Percentiles rank a stretch among this genome's conserved stretches.
Evolutionary conservation across 2,888 invertebrate genomes (phyloP).

Genomic region (Pseudococcus longispinus): DNA sequence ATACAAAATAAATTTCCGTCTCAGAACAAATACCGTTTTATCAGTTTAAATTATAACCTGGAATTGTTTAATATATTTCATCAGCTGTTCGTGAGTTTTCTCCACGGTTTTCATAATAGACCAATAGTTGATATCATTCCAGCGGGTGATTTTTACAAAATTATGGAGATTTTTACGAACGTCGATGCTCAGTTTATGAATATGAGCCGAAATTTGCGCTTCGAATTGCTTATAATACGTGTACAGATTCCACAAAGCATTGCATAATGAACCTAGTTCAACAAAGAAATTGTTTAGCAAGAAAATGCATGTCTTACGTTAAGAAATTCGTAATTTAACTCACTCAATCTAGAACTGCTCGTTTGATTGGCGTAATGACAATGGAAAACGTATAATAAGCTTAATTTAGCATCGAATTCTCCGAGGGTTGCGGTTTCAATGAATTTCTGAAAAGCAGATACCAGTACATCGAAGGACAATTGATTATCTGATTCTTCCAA

Average conservation of each 20-base stretch:
- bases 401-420: constrained; percentile 81
- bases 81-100: constrained; percentile 85
- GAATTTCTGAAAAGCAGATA: constrained; percentile 76
- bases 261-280: constrained; percentile 67
- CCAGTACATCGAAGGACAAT: constrained; percentile 63
- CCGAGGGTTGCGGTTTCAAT: constrained; percentile 72
- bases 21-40: not conserved
- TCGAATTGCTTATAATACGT: constrained; percentile 84
- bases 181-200: constrained; percentile 75
- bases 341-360: not conserved
- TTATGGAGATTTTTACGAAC: constrained; percentile 92
- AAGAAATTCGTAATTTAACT: constrained; percentile 37
- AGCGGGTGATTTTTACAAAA: constrained; percentile 92
- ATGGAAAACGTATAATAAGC: constrained; percentile 81
- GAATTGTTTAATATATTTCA: constrained; percentile 86
- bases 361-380: constrained; percentile 74
- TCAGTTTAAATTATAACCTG: constrained; percentile 66
- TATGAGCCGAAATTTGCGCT: constrained; percentile 69
- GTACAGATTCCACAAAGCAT: constrained; percentile 81
- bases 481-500: constrained; percentile 62
- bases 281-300: constrained; percentile 59
- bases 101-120: constrained; percentile 87
- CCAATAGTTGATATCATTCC: constrained; percentile 95
- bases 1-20: not conserved
- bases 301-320: not conserved